Evolutionary conservation across 2,888 invertebrate genomes (phyloP), one percentile per base, ranked within the genome.

Genomic region (Nowickia ferox): DNA sequence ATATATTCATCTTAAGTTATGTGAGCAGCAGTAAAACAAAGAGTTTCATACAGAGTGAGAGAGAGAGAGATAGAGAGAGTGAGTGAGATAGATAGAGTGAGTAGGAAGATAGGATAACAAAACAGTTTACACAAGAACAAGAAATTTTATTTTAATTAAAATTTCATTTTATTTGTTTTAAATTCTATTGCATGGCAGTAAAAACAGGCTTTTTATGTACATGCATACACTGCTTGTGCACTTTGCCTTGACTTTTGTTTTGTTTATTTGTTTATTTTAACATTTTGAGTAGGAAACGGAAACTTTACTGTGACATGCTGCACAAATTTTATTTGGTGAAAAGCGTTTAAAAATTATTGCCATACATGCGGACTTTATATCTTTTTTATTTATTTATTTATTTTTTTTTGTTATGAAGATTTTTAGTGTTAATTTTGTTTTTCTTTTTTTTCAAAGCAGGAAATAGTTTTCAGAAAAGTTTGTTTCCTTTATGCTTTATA

Each of bases 281-380:
- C 68, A 72, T 72, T 46, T 44, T 40, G 53, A 38, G 15, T 40
- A 66, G 80, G 80, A 80, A 80, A 80, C 72, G 80, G 80, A 80
- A 72, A 80, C 17, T 19, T 72, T 57, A 38, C 48, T 57, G 46
- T 66, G 22, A 80, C 40, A 80, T 69, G 72, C 57, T 57, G 22
- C 30, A 46, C 22, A 68, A 19, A 68, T 38, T 68, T 55, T 57
- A 22, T 63, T 11, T 46, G 38, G 13, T 48, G 59, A 68, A 72
- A 9, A 57, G 4, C 46, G 59, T 22, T 30, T 30, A 44, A 15
- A 19, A 59, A 46, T 57, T 10, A 30, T 46, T 17, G 19, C 17
- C 30, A 38, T 61, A 48, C 30, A 9, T 61, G 59, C 11, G 17
- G 2, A 10, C 19, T 48, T 66, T n/a, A 38, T 15, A 59, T 44